Conservation (phyloP, 2,797 vertebrate species). For the Emys orbicularis region DNA sequence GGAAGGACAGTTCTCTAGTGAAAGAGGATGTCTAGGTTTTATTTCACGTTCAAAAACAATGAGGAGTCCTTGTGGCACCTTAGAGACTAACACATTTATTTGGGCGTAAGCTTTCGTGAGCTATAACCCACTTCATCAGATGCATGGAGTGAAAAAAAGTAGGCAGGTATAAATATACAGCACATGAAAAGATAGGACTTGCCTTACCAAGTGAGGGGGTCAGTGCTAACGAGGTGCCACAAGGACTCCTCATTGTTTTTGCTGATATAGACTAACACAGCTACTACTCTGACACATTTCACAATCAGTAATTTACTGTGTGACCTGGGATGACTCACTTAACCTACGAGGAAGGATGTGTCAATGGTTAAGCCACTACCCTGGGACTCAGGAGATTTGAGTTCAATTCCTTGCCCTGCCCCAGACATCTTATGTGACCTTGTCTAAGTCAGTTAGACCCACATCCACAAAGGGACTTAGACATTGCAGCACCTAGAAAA, state of each 20-base stretch:
- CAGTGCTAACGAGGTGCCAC: no score
- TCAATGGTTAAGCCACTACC: neutral
- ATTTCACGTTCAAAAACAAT: neutral
- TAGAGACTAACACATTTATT: no score
- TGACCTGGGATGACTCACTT: slow-evolving; percentile 28
- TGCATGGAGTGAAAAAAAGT: no score
- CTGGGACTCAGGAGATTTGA: neutral
- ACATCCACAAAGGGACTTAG: neutral
- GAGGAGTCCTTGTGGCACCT: no score
- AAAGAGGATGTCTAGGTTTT: neutral
- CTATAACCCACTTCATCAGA: no score
- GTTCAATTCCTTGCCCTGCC: neutral
- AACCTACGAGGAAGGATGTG: neutral
- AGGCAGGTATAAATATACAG: no score
- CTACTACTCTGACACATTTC: neutral
- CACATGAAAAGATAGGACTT: no score
- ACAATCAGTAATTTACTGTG: neutral
- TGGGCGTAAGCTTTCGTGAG: no score
- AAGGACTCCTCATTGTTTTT: no score
- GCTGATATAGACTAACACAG: no score
- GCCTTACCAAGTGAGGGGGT: no score
- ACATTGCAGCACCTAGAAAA: neutral
- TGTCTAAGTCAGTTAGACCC: neutral
- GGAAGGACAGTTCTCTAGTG: neutral
- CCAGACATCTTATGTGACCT: neutral